Base-by-base conservation (phyloP, 2,113 vertebrate species). In the Cryptoleucopteryx plumbea region DNA sequence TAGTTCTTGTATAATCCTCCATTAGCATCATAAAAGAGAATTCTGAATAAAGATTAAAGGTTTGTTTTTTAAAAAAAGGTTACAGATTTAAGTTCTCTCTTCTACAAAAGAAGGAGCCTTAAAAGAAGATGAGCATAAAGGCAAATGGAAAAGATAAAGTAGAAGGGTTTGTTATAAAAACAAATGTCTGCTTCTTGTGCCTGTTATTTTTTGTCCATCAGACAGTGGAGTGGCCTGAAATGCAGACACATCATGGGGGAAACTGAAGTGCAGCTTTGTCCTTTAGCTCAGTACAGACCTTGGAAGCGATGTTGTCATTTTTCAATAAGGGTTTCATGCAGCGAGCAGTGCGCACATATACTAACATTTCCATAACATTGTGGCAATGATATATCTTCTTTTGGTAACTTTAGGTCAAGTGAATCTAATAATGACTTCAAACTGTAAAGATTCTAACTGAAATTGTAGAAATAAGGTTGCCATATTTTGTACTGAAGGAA, bases 1-100 rank as follows among this genome's bases (percentile, higher is more conserved):
- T 92, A 78, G 42, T 92, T 94, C 61, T 59, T 91, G 47, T 79
- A 31, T 79, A 89, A 87, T 84, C 16, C 20, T 83, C 67, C 72
- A 92, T 96, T 95, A 93, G 6, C 91, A 87, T 94, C 21, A 92
- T 91, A 84, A 95, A 94, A 74, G 43, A 68, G 20, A 80, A 84
- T 52, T 84, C 52, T 72, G 73, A 94, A 84, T 72, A 72, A 86
- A 93, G 71, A 81, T 27, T 70, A 70, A 95, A 94, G 48, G 14
- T 86, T 85, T 80, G 31, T n/a, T 32, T 81, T 86, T 84, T 29
- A 9, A 38, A 79, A 73, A 73, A 77, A 70, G 13, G 19, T 61
- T 94, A 78, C 17, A n/a, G 4, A 86, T 91, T 86, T 47, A 45
- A 79, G 38, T 91, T 90, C 13, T 88, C 11, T 52, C 42, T 90